Conservation (phyloP, 2,797 vertebrate species). For the Oreochromis mossambicus region DNA sequence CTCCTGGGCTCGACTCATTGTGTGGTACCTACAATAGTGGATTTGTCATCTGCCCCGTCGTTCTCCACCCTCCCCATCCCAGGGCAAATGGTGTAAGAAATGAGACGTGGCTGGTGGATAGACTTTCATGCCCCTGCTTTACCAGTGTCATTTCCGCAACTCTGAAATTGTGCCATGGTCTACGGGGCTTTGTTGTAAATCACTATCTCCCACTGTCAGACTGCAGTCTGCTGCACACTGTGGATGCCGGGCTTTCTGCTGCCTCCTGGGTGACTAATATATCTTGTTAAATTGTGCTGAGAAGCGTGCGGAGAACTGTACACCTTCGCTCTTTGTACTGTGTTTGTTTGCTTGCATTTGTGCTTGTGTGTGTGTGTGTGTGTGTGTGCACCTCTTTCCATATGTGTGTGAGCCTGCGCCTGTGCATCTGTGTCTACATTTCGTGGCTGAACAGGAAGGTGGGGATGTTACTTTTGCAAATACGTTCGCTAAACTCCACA, state of each 20-base stretch:
- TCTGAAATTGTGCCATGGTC: conserved; percentile 65
- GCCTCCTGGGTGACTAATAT: conserved; percentile 68
- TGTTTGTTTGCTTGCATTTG: conserved; percentile 42
- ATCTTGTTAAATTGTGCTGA: conserved; percentile 72
- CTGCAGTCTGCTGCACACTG: conserved; percentile 50
- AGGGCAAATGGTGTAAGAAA: conserved; percentile 51
- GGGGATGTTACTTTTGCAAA: conserved; percentile 23
- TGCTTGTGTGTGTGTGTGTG: not conserved
- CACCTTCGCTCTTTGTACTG: conserved; percentile 50
- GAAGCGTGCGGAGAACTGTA: conserved; percentile 47
- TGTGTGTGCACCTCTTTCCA: not conserved
- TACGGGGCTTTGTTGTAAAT: conserved; percentile 69
- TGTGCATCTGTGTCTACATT: not conserved
- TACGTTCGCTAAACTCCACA: conserved; percentile 34
- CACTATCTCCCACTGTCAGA: conserved; percentile 67
- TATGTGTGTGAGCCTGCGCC: not conserved
- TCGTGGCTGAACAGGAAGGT: conserved; percentile 9
- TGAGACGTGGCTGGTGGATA: conserved; percentile 47
- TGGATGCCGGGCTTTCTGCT: conserved; percentile 49
- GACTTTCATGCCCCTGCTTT: conserved; percentile 58
- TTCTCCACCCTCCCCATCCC: not conserved
- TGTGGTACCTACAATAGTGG: conserved; percentile 1
- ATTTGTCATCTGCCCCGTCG: conserved; percentile 22
- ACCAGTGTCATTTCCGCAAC: conserved; percentile 52
- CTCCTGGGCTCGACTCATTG: not conserved